Conservation (phyloP, 2,113 vertebrate species). For the Cynopterus brachyotis region DNA sequence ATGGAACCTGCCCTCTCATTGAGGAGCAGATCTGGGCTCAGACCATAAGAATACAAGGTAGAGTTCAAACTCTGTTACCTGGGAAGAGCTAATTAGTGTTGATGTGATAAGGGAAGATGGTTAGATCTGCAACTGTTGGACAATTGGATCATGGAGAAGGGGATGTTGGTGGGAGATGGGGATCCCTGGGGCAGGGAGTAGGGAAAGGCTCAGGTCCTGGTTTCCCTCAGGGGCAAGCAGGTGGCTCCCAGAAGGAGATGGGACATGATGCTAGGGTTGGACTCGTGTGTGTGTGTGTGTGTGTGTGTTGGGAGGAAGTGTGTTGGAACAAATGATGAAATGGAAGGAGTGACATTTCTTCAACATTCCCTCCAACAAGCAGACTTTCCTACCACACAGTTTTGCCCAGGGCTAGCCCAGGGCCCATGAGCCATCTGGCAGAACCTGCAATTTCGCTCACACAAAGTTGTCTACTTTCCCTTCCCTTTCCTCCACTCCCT, state of each 20-base stretch:
- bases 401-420: not conserved
- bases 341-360: not conserved
- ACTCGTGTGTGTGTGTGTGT: not conserved
- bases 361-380: not conserved
- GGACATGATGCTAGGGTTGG: not conserved
- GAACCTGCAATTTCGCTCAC: not conserved
- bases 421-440: constrained; percentile 30
- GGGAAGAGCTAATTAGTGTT: not conserved
- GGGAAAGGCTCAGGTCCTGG: not conserved
- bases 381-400: not conserved
- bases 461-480: not conserved
- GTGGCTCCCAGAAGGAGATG: not conserved
- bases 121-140: not conserved
- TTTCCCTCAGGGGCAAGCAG: not conserved
- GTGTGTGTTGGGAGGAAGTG: not conserved
- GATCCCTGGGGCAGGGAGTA: not conserved
- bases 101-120: not conserved
- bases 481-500: not conserved
- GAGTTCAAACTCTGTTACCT: not conserved
- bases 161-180: not conserved
- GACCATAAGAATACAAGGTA: not conserved
- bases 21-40: not conserved
- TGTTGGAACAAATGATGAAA: not conserved
- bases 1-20: not conserved
- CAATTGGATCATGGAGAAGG: not conserved